Base-by-base conservation (phyloP, 2,113 vertebrate genomes). In the Brevimyrus niger region DNA sequence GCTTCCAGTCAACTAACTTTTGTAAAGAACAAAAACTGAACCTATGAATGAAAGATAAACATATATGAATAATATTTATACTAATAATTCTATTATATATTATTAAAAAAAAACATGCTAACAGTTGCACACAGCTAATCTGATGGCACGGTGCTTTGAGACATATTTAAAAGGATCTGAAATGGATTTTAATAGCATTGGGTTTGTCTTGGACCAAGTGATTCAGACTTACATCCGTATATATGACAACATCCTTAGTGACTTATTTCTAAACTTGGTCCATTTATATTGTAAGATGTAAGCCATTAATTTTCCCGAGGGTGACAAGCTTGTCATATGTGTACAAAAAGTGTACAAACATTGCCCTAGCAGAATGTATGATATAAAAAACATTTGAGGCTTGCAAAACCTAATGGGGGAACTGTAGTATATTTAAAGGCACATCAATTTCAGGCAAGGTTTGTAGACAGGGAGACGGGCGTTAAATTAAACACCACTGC, bases 221-320 rank as follows among this genome's bases (percentile, higher is more conserved):
- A 84, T 84, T 21, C 23, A 27, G 82, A 42, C 44, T 46, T 84
- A n/a, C n/a, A n/a, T n/a, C n/a, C n/a, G n/a, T n/a, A n/a, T n/a
- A n/a, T 84, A 76, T 47, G 44, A 47, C 82, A 84, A 84, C 82
- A 84, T 84, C 44, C 82, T 84, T 84, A 84, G 82, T 3, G 82
- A 23, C 21, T 84, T 84, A 42, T 21, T 84, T 84, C 82, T 47
- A 84, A 84, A 46, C 82, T 84, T 47, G 23, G 44, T 47, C 35
- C 82, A 11, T 84, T 80, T 47, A 84, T 47, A 84, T 84, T 84
- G 42, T 84, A 84, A 84, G 13, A 84, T 10, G 9, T 3, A 84
- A 42, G 2, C 82, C 15, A 84, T 84, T 84, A 47, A 84, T 84
- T 84, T 47, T n/a, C 42, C 42, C n/a, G 82, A 47, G 44, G 38